Percentiles rank a stretch among this genome's conserved stretches.
Evolutionary conservation across 1,140 invertebrate genomes (phyloP).

Genomic region (Aphelenchoides besseyi): DNA sequence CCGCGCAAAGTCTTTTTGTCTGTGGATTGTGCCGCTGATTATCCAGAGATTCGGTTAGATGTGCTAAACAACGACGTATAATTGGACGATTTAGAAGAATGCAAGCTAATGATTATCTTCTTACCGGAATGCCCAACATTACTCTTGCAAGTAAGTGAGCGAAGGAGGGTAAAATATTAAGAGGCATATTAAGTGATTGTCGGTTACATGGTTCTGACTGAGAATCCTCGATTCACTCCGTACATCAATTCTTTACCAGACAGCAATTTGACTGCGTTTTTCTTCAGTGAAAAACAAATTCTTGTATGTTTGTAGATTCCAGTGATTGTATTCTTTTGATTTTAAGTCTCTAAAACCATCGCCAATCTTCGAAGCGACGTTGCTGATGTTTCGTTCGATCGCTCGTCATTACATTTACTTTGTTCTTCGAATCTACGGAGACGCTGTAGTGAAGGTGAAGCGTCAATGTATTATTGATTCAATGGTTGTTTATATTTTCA

Average conservation of each 20-base stretch:
- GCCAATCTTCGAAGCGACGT: constrained; percentile 41
- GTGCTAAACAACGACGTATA: background rate
- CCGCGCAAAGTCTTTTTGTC: constrained; percentile 32
- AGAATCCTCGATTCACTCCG: constrained; percentile 27
- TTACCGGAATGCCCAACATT: constrained; percentile 40
- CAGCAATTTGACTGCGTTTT: constrained; percentile 33
- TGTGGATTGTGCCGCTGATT: constrained; percentile 25
- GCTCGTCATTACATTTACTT: constrained; percentile 49
- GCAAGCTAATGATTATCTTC: constrained; percentile 30
- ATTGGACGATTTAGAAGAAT: constrained; percentile 24
- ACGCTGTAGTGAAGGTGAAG: constrained; percentile 21
- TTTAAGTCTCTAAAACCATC: constrained; percentile 46
- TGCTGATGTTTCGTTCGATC: constrained; percentile 43
- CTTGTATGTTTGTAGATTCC: constrained; percentile 24
- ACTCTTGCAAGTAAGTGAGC: constrained; percentile 27
- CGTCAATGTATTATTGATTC: no score
- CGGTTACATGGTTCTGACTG: constrained; percentile 32
- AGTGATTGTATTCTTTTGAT: background rate
- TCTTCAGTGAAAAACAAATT: constrained; percentile 35
- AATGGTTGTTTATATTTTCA: background rate
- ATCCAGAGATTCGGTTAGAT: background rate
- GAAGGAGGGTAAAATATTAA: no score
- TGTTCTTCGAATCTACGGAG: constrained; percentile 35
- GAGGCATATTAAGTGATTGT: no score
- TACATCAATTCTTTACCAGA: constrained; percentile 35